Conservation (phyloP, 2,888 invertebrate genomes). For the Bunonema sp. region DNA sequence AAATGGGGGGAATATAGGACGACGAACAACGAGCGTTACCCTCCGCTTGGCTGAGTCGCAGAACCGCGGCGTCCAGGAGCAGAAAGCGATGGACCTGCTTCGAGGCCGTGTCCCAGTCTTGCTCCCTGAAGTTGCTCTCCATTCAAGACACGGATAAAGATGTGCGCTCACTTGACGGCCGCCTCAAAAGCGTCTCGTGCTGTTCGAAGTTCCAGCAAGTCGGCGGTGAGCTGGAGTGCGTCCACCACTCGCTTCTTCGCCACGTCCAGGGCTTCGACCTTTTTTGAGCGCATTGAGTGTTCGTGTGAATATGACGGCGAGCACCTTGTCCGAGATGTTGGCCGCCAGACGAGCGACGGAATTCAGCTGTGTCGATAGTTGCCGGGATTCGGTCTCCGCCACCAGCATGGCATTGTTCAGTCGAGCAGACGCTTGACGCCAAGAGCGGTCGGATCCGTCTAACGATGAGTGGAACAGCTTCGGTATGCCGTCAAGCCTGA, state of each 20-base stretch:
- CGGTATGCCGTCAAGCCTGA: too few species aligned
- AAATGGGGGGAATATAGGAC: too few species aligned
- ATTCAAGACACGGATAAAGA: too few species aligned
- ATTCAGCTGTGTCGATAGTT: constrained; percentile 65
- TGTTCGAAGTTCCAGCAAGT: constrained; percentile 60
- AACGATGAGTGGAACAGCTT: too few species aligned
- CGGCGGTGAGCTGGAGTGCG: constrained; percentile 81
- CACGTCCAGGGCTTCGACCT: constrained; percentile 71
- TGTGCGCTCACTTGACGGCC: too few species aligned
- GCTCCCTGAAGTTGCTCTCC: too few species aligned
- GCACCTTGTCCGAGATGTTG: constrained; percentile 59
- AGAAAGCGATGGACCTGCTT: constrained; percentile 69
- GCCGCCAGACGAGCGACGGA: constrained; percentile 30
- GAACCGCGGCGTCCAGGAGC: constrained; percentile 38
- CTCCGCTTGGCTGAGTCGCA: too few species aligned
- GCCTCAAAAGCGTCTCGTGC: constrained; percentile 93
- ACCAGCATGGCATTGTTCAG: constrained; percentile 8
- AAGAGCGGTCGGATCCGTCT: too few species aligned
- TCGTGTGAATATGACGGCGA: neutral
- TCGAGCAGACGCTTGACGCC: constrained; percentile 2
- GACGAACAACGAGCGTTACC: too few species aligned
- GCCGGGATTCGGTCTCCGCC: constrained; percentile 62
- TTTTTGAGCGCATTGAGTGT: neutral
- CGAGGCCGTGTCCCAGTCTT: constrained; percentile 90
- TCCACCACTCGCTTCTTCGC: constrained; percentile 83